Conservation (phyloP, 2,888 invertebrate species). For the Gibbula magus region DNA sequence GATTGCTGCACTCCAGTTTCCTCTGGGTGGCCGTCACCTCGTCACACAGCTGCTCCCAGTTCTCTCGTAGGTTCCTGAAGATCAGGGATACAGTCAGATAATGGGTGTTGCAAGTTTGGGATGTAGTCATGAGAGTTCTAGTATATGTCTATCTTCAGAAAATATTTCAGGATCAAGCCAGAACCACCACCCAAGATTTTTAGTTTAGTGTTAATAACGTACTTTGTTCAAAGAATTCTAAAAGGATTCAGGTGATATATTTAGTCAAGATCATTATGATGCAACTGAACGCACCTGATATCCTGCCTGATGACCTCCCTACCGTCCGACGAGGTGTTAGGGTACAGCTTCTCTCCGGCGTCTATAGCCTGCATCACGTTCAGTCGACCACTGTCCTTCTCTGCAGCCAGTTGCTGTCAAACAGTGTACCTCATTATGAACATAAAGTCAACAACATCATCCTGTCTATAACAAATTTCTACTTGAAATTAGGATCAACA, state of each 20-base stretch:
- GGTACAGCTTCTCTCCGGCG: constrained; percentile 89
- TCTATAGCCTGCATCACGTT: constrained; percentile 90
- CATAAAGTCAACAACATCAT: background rate
- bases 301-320: constrained; percentile 89
- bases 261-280: too few species aligned
- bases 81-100: background rate
- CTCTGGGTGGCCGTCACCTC: constrained; percentile 89
- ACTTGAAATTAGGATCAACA: too few species aligned
- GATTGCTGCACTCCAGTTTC: constrained; percentile 88
- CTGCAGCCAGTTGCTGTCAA: constrained; percentile 85
- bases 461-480: too few species aligned
- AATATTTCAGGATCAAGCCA: too few species aligned
- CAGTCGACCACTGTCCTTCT: constrained; percentile 85
- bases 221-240: too few species aligned
- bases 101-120: too few species aligned
- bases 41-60: constrained; percentile 76
- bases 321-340: constrained; percentile 90
- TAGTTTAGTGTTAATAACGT: too few species aligned
- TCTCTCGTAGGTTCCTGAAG: constrained; percentile 58
- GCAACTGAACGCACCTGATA: constrained; percentile 73
- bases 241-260: too few species aligned
- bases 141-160: too few species aligned
- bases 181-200: too few species aligned
- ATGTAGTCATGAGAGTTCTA: too few species aligned
- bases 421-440: background rate